A percentile compares a stretch with the other conserved stretches of the same genome.
Conservation (phyloP, 2,888 invertebrate species). For the Nemotelus pantherinus region DNA sequence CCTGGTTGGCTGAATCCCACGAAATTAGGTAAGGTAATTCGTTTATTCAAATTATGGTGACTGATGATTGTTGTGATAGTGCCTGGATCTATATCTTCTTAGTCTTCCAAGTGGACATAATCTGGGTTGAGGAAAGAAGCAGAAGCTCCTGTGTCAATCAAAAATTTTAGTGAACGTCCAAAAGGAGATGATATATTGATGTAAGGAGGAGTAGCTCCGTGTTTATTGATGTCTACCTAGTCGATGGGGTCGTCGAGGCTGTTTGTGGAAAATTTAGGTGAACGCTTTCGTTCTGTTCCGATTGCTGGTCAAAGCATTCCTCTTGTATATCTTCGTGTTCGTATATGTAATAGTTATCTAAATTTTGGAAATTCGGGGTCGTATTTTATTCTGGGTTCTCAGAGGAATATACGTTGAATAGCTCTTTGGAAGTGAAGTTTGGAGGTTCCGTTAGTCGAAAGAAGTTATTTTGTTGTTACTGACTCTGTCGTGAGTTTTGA, state of each 20-base stretch:
- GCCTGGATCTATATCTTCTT: background rate
- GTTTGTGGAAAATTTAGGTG: constrained; percentile 4
- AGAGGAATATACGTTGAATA: background rate
- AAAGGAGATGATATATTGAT: no score
- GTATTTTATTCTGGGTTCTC: background rate
- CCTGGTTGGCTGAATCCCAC: background rate
- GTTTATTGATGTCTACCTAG: background rate
- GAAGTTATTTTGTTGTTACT: background rate
- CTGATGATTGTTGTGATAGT: background rate
- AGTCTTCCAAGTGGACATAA: background rate
- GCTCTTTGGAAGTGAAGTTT: background rate
- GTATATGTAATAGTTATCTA: no score
- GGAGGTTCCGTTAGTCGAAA: background rate
- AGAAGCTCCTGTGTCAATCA: constrained; percentile 22
- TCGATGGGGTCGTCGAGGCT: background rate
- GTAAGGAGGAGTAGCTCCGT: background rate
- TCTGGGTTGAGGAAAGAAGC: constrained; percentile 10
- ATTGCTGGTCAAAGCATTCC: no score
- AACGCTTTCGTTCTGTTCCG: no score
- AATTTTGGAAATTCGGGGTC: background rate
- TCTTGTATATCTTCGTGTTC: no score
- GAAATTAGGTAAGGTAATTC: background rate
- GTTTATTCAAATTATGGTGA: background rate
- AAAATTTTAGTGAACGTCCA: background rate
- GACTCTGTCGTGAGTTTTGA: background rate